Conservation (phyloP, 2,797 vertebrate species). For the Sebastes vulpes region DNA sequence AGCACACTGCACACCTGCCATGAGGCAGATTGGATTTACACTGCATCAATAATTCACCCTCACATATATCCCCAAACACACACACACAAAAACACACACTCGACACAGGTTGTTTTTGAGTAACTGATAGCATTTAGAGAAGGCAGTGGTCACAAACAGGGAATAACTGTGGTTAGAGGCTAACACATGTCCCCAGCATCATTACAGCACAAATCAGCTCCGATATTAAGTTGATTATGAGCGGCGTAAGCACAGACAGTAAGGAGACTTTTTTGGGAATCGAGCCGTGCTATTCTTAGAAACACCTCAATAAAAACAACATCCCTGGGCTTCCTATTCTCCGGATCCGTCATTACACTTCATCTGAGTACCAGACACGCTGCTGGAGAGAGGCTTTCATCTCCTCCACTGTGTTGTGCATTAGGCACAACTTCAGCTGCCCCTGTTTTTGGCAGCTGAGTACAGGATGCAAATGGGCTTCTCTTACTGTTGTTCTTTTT, state of each 20-base stretch:
- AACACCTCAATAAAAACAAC: constrained; percentile 50
- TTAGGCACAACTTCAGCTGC: constrained; percentile 42
- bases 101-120: constrained; percentile 28
- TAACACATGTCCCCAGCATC: constrained; percentile 7
- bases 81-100: constrained; percentile 9
- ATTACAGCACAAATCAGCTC: constrained; percentile 13
- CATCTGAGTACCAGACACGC: constrained; percentile 32
- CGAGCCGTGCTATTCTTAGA: constrained; percentile 54
- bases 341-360: constrained; percentile 33
- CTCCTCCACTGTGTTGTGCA: constrained; percentile 29
- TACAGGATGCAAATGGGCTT: constrained; percentile 36
- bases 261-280: constrained; percentile 18
- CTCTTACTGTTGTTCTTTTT: constrained; percentile 21
- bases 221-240: constrained; percentile 29
- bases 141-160: constrained; percentile 9
- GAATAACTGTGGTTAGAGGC: neutral
- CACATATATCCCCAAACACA: constrained; percentile 46
- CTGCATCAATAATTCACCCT: constrained; percentile 81
- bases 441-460: constrained; percentile 38
- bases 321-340: constrained; percentile 47
- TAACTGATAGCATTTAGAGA: constrained; percentile 19
- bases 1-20: constrained; percentile 67
- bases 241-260: constrained; percentile 38
- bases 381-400: constrained; percentile 61
- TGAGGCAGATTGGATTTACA: constrained; percentile 78